Evolutionary conservation across 2,113 vertebrate species (phyloP), one percentile per base, ranked within the genome.

Genomic region (Gracilinanus agilis): DNA sequence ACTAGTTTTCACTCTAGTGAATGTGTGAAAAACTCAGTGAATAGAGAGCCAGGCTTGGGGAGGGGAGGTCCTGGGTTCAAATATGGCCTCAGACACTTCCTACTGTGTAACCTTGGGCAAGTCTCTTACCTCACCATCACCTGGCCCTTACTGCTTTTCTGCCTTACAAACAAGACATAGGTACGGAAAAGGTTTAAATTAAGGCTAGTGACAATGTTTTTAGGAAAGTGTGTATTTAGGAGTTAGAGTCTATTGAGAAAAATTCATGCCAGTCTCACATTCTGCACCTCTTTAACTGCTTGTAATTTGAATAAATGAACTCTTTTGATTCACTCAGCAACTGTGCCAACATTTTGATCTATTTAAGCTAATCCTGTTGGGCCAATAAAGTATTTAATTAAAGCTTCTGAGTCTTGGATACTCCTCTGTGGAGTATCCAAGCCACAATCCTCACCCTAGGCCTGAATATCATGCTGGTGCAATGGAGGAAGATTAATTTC

Each of bases 341-440:
- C 55, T 27, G 24, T 96, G 95, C 93, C 92, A 97, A 93, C 93
- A 95, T 95, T 94, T 97, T 93, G 91, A 95, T 95, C 25, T 91
- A 91, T 55, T 95, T 54, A 11, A 53, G 92, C 90, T 29, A 8
- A 58, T 90, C 58, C 90, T 93, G 90, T 88, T 3, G 3, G 93
- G 58, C 96, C 97, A 83, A n/a, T 97, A 97, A 97, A 97, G 83
- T 75, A 0, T 88, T 94, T 97, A 97, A 97, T 97, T 94, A 96
- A 94, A 55, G 90, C 54, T 34, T 93, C 90, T 96, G 90, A 91
- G 93, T 90, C 88, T 98, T 23, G 0, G 53, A 95, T 55, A 92
- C 91, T 96, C 49, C 55, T 56, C 75, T 95, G 95, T 96, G 93
- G 95, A 97, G 95, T 54, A 91, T 67, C 49, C 40, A 56, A 97